Evolutionary conservation across 2,888 invertebrate genomes (phyloP).

Genomic region (Dynastes maya): DNA sequence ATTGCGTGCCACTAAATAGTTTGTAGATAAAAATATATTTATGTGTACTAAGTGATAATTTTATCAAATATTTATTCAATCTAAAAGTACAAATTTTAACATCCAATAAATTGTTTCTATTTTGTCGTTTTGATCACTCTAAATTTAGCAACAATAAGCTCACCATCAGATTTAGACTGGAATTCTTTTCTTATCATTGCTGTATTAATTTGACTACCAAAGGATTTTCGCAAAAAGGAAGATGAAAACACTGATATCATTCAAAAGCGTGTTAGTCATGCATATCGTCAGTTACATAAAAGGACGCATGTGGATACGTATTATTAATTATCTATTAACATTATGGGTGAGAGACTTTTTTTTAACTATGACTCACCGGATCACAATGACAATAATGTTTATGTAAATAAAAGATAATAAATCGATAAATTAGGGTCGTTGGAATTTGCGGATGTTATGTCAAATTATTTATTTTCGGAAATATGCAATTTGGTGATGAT

Average conservation of each 20-base stretch:
- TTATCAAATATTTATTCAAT: too few species aligned
- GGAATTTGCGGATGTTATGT: conserved; percentile 7
- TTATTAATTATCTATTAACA: conserved; percentile 6
- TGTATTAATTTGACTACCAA: neutral
- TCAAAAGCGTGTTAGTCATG: conserved; percentile 6
- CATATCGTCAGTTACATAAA: neutral
- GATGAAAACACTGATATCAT: neutral
- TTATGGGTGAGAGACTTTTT: neutral
- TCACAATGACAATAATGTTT: neutral
- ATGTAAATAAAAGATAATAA: conserved; percentile 3
- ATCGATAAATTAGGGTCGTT: neutral
- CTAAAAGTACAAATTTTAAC: too few species aligned
- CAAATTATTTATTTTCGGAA: neutral
- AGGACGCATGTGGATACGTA: neutral
- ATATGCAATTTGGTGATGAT: neutral
- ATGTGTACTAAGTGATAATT: too few species aligned
- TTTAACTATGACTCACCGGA: neutral
- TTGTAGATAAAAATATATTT: too few species aligned
- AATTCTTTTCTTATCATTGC: neutral
- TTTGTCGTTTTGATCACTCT: too few species aligned
- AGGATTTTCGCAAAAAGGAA: conserved; percentile 9
- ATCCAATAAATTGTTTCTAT: too few species aligned
- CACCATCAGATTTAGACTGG: neutral
- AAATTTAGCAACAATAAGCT: neutral
- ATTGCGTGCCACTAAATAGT: too few species aligned